Evolutionary conservation across 2,888 invertebrate species (phyloP), one percentile per base, ranked within the genome.

Genomic region (Drosophila gaucha): DNA sequence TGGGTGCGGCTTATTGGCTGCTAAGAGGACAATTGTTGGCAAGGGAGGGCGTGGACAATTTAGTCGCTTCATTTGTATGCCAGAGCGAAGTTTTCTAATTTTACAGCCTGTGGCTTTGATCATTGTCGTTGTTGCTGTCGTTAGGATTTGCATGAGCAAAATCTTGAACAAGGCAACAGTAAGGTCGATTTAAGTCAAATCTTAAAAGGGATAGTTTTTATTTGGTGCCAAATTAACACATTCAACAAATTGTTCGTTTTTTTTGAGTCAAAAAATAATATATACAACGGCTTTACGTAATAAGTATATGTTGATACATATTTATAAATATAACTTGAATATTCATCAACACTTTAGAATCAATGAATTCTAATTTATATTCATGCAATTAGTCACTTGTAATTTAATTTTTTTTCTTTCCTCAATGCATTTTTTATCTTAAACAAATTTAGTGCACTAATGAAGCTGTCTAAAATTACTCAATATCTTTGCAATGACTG

Each of bases 21-120:
- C 75, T 75, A 74, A 73, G 60, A 74, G 65, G 43, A 69, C 73
- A 73, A 69, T 62, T 70, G 31, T 31, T 31, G 38, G 30, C 30
- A 39, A n/a, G 36, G 28, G 28, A 24, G 9, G 16, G 56, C 55
- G 43, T 52, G 31, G 24, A 66, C 47, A 64, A 60, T 76, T 68
- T 35, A 51, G 50, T 35, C 57, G 73, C 67, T 70, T 86, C 66
- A 83, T 80, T 86, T 76, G 76, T 75, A 69, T 80, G 63, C 63
- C 57, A 66, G 14, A 22, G 46, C 52, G 24, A 70, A 66, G 41
- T 51, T 66, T 82, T 73, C 55, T 41, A 63, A 70, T 67, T 78
- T 58, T 38, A 67, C 39, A 50, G 74, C 44, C 49, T 50, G 41
- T 47, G 52, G 51, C 46, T 62, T 62, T 39, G 51, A 49, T 55